Evolutionary conservation across 2,888 invertebrate species (phyloP), one percentile per base, ranked within the genome.

Genomic region (Adelognathus sp.): DNA sequence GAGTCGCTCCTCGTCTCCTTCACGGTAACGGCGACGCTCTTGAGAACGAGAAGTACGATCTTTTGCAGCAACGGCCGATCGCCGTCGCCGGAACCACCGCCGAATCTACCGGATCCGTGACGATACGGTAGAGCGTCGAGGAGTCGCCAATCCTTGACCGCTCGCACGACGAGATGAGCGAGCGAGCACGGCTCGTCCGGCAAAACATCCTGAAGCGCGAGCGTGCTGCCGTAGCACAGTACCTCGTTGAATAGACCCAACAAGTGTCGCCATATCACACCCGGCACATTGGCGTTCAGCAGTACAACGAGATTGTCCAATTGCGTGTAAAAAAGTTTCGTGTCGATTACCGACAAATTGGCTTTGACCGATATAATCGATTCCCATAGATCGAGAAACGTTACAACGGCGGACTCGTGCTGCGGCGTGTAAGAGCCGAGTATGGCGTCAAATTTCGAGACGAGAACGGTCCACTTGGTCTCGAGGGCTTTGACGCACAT

Each of bases 321-420:
- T 88, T 97, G 96, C 0, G 96, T 95, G 90, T 97, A 97, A 91
- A 97, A 98, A 1, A 97, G 96, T 90, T 97, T 96, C 0, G 97
- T 97, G 88, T 97, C 97, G 81, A 97, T 95, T 29, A 97, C 96
- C 50, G 97, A 97, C 69, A 98, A 93, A 92, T 97, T 97, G 21
- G 97, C 97, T 92, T 96, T 97, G 0, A 97, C 97, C 69, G 97
- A 97, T 88, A 98, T 97, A 16, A 97, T 96, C 82, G 96, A 96
- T 89, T 97, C 97, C 97, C 97, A 97, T 39, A 98, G 92, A 64
- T 96, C 95, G 82, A 98, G 93, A 90, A 97, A 98, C 60, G 97
- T 96, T 69, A 97, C 91, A 1, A 93, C 92, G 1, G 92, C 92
- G 7, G 92, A 91, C 82, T 93, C 93, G 80, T 93, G 91, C 31